Conservation (phyloP, 2,113 vertebrate genomes). For the Origma solitaria region DNA sequence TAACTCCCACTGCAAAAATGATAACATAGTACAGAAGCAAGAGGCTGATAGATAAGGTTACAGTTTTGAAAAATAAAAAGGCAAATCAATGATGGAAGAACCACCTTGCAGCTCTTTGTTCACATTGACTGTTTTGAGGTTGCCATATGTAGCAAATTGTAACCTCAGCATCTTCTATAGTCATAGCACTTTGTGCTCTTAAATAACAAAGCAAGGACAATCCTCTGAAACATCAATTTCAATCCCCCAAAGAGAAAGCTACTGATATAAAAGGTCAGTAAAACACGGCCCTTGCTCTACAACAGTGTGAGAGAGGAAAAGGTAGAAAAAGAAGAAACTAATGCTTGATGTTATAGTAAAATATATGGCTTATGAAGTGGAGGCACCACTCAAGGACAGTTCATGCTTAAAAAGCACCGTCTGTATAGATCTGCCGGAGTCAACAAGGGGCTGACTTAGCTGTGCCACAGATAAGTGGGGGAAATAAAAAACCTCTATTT, state of each 20-base stretch:
- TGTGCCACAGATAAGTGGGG: background rate
- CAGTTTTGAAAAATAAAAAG: background rate
- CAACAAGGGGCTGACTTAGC: background rate
- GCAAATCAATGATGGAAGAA: background rate
- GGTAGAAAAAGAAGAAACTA: background rate
- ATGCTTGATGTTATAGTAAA: background rate
- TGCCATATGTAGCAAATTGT: background rate
- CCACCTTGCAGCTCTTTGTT: background rate
- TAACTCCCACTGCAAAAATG: background rate
- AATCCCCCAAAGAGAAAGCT: constrained; percentile 15
- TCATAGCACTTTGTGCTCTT: background rate
- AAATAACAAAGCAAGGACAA: constrained; percentile 27
- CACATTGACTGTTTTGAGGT: background rate
- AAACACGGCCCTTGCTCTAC: background rate
- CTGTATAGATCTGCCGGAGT: background rate
- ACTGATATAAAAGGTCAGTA: constrained; percentile 16
- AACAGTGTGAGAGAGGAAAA: background rate
- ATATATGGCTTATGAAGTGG: background rate
- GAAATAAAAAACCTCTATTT: background rate
- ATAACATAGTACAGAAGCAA: background rate
- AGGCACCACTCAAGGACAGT: background rate
- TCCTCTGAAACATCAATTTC: constrained; percentile 36
- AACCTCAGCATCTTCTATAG: constrained; percentile 22
- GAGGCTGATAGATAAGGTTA: background rate
- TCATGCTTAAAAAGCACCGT: background rate